Evolutionary conservation across 2,113 vertebrate species (phyloP), one percentile per base, ranked within the genome.

Genomic region (Donacobius atricapilla): DNA sequence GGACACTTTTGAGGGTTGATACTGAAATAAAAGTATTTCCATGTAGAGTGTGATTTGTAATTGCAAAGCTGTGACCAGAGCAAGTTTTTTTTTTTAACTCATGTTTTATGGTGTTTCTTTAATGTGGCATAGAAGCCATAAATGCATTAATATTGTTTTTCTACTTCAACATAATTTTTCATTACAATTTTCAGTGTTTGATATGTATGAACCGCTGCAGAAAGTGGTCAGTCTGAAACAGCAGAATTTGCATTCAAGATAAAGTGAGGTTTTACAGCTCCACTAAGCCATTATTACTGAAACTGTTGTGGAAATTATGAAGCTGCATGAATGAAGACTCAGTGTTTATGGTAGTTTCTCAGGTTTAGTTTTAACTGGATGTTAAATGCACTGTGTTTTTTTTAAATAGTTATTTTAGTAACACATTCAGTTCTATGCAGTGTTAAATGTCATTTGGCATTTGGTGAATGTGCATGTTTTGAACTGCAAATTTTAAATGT

Each of bases 401-500:
- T 98, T 97, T 97, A 97, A 94, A 96, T 98, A 87, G 98, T 98
- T 98, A 95, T 98, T 96, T 96, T 64, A 96, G 96, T 97, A 97
- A 97, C 90, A 90, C 84, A 76, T 83, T 96, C 94, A 90, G 79
- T 98, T 98, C 97, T 96, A 96, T 97, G 97, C 96, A 97, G 97
- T 98, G 97, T 98, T 97, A 88, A 56, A 69, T 98, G 96, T 98
- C 96, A 95, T 93, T 94, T 97, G 96, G 97, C 98, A 98, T 98
- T 98, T 98, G 98, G 99, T 99, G 99, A 98, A 99, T 98, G 98
- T 99, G 99, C 99, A 99, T 99, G 99, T 99, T 98, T 98, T 98
- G 98, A 99, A 99, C 98, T 98, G 98, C 98, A 98, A 97, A 98
- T 98, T 99, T 98, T 99, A 98, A 98, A 98, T 98, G 99, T 99